phyloP scores from a whole-genome alignment of 2,113 vertebrate genomes.

The Phalacrocorax brasilianus region DNA sequence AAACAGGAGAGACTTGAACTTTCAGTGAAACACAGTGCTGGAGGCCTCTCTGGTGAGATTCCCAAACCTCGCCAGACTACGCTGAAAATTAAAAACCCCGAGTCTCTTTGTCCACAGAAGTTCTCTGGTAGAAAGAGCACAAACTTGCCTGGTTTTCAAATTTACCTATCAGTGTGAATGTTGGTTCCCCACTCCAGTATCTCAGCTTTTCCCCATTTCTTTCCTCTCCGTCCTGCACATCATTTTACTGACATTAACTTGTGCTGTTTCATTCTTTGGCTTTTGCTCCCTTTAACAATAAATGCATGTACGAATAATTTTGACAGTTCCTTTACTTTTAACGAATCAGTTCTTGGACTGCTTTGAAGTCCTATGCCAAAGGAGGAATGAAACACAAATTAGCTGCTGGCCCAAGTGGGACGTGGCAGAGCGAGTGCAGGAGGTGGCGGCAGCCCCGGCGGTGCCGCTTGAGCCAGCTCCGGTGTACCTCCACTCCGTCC shows the following conservation, averaged over 20 bases:
- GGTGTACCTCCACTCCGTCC: not conserved
- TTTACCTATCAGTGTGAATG: constrained; percentile 55
- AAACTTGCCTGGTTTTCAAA: constrained; percentile 59
- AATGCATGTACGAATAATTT: constrained; percentile 62
- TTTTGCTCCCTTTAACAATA: constrained; percentile 66
- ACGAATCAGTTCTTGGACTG: constrained; percentile 10
- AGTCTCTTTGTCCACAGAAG: not conserved
- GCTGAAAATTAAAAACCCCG: not conserved
- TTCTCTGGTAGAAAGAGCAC: not conserved
- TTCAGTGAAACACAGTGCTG: not conserved
- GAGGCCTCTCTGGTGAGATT: not conserved
- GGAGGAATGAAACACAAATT: not conserved
- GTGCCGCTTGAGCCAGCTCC: not conserved
- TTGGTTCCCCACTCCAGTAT: constrained; percentile 49
- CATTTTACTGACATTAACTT: constrained; percentile 46
- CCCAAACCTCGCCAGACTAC: not conserved
- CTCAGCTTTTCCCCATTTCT: not conserved
- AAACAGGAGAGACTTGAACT: constrained; percentile 11
- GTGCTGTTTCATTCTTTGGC: constrained; percentile 53
- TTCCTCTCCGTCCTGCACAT: constrained; percentile 18
- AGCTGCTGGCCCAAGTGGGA: not conserved
- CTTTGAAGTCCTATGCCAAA: constrained; percentile 50
- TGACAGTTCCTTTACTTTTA: constrained; percentile 56
- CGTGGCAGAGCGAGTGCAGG: not conserved
- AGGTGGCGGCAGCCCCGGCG: rapidly evolving